phyloP scores from a whole-genome alignment of 2,888 invertebrate genomes.

The Stegophylla sp. region DNA sequence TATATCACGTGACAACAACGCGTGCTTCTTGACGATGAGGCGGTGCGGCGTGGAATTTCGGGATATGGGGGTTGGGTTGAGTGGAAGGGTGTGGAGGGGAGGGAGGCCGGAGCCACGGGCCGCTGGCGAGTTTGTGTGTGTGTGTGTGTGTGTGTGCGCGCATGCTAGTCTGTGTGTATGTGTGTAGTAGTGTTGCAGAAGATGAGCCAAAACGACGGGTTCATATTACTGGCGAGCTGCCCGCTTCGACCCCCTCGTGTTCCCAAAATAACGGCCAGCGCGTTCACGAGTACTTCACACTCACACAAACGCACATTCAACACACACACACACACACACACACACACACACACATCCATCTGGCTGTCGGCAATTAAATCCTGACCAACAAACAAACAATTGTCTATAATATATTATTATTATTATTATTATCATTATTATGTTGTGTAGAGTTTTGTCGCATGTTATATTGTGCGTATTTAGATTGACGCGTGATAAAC shows the following conservation, averaged over 20 bases:
- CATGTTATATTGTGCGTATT: no score
- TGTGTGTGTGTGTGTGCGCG: no score
- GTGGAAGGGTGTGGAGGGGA: background rate
- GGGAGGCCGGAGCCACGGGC: background rate
- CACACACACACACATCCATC: constrained; percentile 14
- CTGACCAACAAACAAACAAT: constrained; percentile 48
- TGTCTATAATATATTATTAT: background rate
- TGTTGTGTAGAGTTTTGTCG: no score
- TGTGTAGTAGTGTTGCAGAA: constrained; percentile 18
- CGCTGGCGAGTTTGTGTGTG: background rate
- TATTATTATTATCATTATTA: no score
- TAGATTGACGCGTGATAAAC: no score
- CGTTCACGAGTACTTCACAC: constrained; percentile 17
- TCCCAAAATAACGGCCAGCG: constrained; percentile 59
- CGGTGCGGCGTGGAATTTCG: background rate
- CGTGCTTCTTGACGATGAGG: background rate
- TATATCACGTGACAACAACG: background rate
- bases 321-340: background rate
- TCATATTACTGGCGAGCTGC: constrained; percentile 57
- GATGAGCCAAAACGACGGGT: constrained; percentile 57
- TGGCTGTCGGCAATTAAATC: constrained; percentile 48
- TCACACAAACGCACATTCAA: background rate
- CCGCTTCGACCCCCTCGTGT: constrained; percentile 46
- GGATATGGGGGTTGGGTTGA: background rate
- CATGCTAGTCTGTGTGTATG: background rate